Evolutionary conservation across 30 jellyfish, hydroid and myxozoan genomes (phyloP), one percentile per base, ranked within the genome.

Genomic region (Hydra vulgaris): DNA sequence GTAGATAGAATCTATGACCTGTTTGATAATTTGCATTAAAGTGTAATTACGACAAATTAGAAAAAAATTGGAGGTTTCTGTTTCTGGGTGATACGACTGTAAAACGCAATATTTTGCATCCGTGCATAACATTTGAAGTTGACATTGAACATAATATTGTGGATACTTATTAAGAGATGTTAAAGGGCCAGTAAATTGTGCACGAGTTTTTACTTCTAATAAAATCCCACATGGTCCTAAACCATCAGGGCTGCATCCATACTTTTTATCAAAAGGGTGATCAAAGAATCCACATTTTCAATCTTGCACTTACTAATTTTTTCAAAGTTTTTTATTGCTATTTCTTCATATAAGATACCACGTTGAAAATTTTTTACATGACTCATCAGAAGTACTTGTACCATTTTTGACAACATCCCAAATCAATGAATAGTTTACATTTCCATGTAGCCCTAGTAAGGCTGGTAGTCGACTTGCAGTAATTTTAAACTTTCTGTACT

Each of bases 11-110:
- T 21, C 17, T 20, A 26, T 73, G 81, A 73, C 61, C 54, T 20
- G 76, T 73, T 73, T 73, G 66, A 19, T 21, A 21, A 26, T 26
- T 73, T 7, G 74, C 81, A 73, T 73, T 20, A 69, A 23, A 5
- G 5, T 73, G 81, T 73, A 73, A 26, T 20, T 26, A 21, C 74
- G 81, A 21, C 17, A 5, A 21, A 73, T 17, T 26, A 73, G 54
- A 73, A 73, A 73, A 26, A 73, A 73, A 73, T 73, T 73, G 4
- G 68, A 19, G 53, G 54, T 1, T 26, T 21, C 81, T 21, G 81
- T 73, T 26, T 73, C 81, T 1, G 81, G 81, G 81, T 73, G 81
- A 25, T 73, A 73, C 23, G 81, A 73, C 66, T 73, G 61, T 73
- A 73, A 25, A 4, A 73, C 40, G 66, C 81, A 73, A 26, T 21